Base-by-base conservation (phyloP, 2,797 vertebrate species). In the Acipenser ruthenus region DNA sequence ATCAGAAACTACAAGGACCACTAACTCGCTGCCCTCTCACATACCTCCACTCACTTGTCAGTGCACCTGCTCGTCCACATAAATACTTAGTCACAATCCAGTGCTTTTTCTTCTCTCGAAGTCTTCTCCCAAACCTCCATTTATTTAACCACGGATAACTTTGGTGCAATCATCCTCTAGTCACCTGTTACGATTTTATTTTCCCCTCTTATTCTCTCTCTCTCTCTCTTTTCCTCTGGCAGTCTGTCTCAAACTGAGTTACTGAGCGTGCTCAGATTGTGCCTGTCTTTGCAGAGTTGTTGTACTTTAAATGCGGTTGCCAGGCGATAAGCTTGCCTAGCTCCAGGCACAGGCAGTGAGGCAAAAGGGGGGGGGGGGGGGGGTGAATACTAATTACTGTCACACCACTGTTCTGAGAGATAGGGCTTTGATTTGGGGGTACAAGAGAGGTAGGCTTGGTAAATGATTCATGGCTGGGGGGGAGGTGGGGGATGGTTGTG, bases 241-340 rank as follows among this genome's bases (percentile, higher is more conserved):
- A 5, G 37, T 37, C 37, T 37, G 37, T 37, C 37, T 37, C 37
- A 37, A 37, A 37, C 37, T 37, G 37, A 37, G 37, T 37, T 37
- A 37, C 69, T 62, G 77, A 84, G 80, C 79, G 72, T 71, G 70
- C 78, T 68, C 58, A 73, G 65, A 77, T 70, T 74, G 78, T 73
- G 78, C 82, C 82, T 81, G 83, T 83, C 69, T 73, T 82, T 68
- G 76, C 80, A 78, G 84, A 88, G 85, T 88, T 89, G 85, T 88
- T 90, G 85, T 86, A 88, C 85, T 37, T 37, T 37, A 37, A 37
- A 37, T 37, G 37, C 37, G 4, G 37, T 37, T 37, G 37, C 37
- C 37, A 37, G 37, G 37, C 37, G 23, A 37, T 37, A 37, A 37
- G 23, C 23, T 37, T 37, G 23, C 84, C 83, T 85, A 83, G 86